Evolutionary conservation across 2,888 invertebrate species (phyloP), one percentile per base, ranked within the genome.

Genomic region (Punctoribates punctum): DNA sequence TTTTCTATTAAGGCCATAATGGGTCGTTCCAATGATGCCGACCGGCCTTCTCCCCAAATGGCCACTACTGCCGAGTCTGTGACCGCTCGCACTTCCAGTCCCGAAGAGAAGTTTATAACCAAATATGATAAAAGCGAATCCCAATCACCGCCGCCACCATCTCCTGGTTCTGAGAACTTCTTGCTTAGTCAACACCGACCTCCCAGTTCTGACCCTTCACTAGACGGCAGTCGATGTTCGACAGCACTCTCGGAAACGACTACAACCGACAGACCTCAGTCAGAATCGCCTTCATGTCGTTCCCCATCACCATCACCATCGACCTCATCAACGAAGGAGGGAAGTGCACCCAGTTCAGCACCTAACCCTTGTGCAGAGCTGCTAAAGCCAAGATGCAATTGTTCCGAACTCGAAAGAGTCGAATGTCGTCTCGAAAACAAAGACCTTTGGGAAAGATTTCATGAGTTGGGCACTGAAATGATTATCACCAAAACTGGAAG

Each of bases 401-500:
- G 81, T 70, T 79, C 79, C 15, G 78, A 80, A 25, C 78, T 82
- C 60, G 76, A 78, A 62, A 74, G 77, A 46, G 82, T 86, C 4
- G 82, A 85, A 38, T 87, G 86, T 80, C 83, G 84, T 48, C 82
- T 87, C 77, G 87, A 87, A 80, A 86, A 86, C 20, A 85, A 85
- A 77, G 82, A 82, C 67, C 77, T 82, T 8, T 82, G 82, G 82
- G 81, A 82, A 75, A 82, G 81, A 77, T 82, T 82, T 62, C 80
- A 81, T 74, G 80, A 81, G 81, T 87, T 96, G 80, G 95, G 94
- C 80, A 96, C 96, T 2, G 96, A 96, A 86, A 96, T 97, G 96
- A 97, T 96, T 83, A 97, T 97, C 85, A 97, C 96, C 25, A 96
- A 97, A 86, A 93, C 95, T 82, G 96, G 96, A 85, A 84, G 78